Base-by-base conservation (phyloP, 2,888 invertebrate species). In the Cylindroiulus punctatus region DNA sequence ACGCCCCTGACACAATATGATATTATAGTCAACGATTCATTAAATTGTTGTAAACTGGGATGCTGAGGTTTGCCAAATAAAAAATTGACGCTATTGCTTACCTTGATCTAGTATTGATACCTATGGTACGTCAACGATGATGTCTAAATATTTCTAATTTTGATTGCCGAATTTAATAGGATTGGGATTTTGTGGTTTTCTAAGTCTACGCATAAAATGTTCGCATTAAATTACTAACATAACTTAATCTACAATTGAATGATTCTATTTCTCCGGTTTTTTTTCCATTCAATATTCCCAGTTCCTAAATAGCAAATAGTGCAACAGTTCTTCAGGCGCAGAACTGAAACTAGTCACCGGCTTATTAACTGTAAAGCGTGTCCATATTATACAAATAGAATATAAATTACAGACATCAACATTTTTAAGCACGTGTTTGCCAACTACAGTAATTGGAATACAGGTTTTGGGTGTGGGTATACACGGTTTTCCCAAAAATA, bases 401-500 rank as follows among this genome's bases (percentile, higher is more conserved):
- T 65, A 22, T 65, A 65, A 65, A 65, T 26, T 65, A 26, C 22
- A 26, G 12, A 26, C 65, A 65, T 65, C 26, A 26, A 26, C 65
- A 26, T 22, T 26, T 65, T 22, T 65, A 65, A 65, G 26, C 22
- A 65, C 22, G 12, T 65, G 17, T 17, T 8, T 52, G 8, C 12
- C 3, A 5, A 12, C 22, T 65, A 26, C 22, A 65, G 65, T 65
- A 65, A 65, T 8, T 22, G 65, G 22, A 12, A 22, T 65, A 26
- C 22, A 22, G 22, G 65, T 65, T 26, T 65, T 22, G 26, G 65
- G 65, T 26, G 65, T 65, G 65, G 65, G 12, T 26, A 22, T 26
- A 65, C 65, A 65, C 65, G 65, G 65, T 65, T 65, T 65, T 65
- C 65, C 65, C 65, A 65, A 65, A 65, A 65, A 65, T 65, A 65